Evolutionary conservation across 1,140 invertebrate genomes (phyloP), one percentile per base, ranked within the genome.

Genomic region (Drosophila kanapiae): DNA sequence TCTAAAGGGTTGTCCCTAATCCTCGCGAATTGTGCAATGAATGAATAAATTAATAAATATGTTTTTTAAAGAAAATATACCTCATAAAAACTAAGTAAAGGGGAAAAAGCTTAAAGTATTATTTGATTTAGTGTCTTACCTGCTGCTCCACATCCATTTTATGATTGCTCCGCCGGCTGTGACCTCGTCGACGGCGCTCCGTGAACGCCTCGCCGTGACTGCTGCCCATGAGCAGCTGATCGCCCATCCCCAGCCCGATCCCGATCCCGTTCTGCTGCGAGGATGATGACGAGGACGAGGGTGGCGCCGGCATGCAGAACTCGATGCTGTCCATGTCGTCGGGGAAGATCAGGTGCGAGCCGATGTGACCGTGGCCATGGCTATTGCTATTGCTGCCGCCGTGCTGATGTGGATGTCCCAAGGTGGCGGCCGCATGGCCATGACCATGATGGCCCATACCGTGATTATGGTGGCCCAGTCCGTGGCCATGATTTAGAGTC

Each of bases 101-200:
- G 23, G 23, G 23, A 23, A 23, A 23, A 1, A 23, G 1, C 23
- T 23, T 23, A 23, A 23, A 23, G 23, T 23, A 23, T 23, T 23
- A 1, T 23, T 23, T 23, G 23, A 23, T 23, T 23, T 23, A 23
- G 23, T 23, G 23, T 23, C 23, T 75, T 42, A 92, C 91, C 91
- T 92, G 91, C 33, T 92, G 91, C 45, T 92, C 91, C 10, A 92
- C 91, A 53, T 92, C 91, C 78, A 92, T 92, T 68, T 92, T 92
- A 58, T 92, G 91, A 54, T 92, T 92, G 49, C 91, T 92, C 47
- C 91, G 76, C 16, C 91, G 88, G 53, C 87, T 92, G 67, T 92
- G 82, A 2, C 88, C 88, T 10, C 91, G 68, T 9, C 91, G 71
- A 1, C 91, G 79, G 23, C 91, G 75, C 71, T 92, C 91, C 68